Evolutionary conservation across 1,140 invertebrate species (phyloP), one percentile per base, ranked within the genome.

Genomic region (Vollenhovia emeryi): DNA sequence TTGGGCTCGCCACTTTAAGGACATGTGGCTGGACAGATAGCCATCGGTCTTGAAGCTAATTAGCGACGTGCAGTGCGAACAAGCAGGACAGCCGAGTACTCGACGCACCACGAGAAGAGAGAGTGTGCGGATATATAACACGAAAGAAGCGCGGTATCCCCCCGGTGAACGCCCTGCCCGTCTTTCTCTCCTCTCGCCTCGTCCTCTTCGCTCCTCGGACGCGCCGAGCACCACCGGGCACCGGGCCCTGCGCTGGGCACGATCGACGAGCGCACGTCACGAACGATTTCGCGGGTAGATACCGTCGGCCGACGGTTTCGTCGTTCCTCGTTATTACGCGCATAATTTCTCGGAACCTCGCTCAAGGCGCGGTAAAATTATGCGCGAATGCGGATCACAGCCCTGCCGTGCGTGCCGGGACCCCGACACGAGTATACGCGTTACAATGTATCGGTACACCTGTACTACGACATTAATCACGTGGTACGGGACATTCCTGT

Each of bases 21-120:
- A 93, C 92, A 92, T 92, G 92, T 91, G 91, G 89, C 87, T 87
- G 86, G 73, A 89, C 86, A 84, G 87, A 91, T 91, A 93, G 92
- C 87, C 87, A 92, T 93, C 91, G 89, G 87, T 90, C 89, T 92
- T 89, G 87, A 91, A 89, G 88, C 89, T 93, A 93, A 93, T 93
- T 93, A 93, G 91, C 86, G 86, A 88, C 69, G 87, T 79, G 79
- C 88, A 91, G 89, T 88, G 90, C 91, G 91, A 92, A 92, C 91
- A 91, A 91, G 88, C 87, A 78, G 69, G 85, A 83, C 83, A 84
- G 85, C 68, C 59, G 75, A 30, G 73, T 55, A n/a, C 59, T 68
- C n/a, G 36, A 36, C 66, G 60, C 55, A 60, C 43, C 69, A 21
- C n/a, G n/a, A 84, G 73, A 43, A 27, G 64, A 64, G 60, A 27